Evolutionary conservation across 30 jellyfish, hydroid and myxozoan species (phyloP).

Genomic region (Chrysaora quinquecirrha): DNA sequence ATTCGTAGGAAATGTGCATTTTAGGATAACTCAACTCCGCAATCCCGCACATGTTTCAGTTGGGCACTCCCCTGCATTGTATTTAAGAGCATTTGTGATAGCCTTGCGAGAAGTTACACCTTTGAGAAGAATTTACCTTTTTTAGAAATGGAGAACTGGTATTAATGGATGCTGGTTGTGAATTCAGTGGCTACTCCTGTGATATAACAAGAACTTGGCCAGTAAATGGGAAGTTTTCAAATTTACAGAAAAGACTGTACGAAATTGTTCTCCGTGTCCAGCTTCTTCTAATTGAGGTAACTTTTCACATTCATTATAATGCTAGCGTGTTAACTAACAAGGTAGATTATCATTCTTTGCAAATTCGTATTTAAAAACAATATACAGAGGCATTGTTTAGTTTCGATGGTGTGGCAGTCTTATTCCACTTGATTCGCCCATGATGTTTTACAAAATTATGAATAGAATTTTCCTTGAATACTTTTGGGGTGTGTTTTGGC

Average conservation of each 20-base stretch:
- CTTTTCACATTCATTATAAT: neutral
- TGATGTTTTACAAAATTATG: neutral
- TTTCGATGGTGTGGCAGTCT: neutral
- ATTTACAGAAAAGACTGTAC: constrained; percentile 68
- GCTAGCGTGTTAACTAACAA: too few relatives aligned
- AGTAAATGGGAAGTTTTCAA: constrained; percentile 80
- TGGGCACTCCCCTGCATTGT: too few relatives aligned
- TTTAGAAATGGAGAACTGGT: constrained; percentile 90
- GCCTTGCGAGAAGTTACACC: too few relatives aligned
- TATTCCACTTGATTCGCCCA: neutral
- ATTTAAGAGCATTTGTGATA: too few relatives aligned
- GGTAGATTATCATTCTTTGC: neutral
- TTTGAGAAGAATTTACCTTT: too few relatives aligned
- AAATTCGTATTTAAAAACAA: neutral
- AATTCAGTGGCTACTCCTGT: constrained; percentile 85
- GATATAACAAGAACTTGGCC: constrained; percentile 98
- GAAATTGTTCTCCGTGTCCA: constrained; percentile 89
- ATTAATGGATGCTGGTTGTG: constrained; percentile 98
- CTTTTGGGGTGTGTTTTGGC: too few relatives aligned
- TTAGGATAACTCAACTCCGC: too few relatives aligned
- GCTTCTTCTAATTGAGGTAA: constrained; percentile 72
- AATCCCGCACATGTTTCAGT: too few relatives aligned
- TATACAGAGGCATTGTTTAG: neutral
- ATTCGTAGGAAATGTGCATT: too few relatives aligned
- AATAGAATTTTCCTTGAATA: too few relatives aligned